Evolutionary conservation across 2,113 vertebrate species (phyloP), one percentile per base, ranked within the genome.

Genomic region (Cyprinus carpio): DNA sequence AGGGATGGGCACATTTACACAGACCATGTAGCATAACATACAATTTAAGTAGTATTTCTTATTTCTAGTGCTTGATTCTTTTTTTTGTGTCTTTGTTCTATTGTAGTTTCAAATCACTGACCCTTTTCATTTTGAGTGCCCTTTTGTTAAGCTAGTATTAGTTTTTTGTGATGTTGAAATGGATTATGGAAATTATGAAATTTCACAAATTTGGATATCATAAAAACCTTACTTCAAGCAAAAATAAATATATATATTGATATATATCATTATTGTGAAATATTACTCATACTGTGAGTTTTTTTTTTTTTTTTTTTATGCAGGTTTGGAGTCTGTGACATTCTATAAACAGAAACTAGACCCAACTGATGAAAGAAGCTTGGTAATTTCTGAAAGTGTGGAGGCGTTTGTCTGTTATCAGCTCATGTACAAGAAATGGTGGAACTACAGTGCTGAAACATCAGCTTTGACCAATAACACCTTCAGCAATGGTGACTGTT

Each of bases 341-440:
- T 75, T 77, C 56, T 89, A 96, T 69, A 92, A 89, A 87, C 80
- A 84, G 49, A 93, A 89, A 25, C 90, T 96, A 83, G 85, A 91
- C 72, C 86, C 69, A 62, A 40, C 40, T 10, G 85, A 93, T 11
- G 90, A 90, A 64, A 82, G 91, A 4, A 91, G 91, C 71, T 85
- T 75, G 58, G 92, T 92, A 0, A 95, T 96, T 5, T 92, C 91
- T 75, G 87, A 65, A 85, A 97, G 96, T 64, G 91, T 99, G 83
- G 94, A 96, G 90, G 96, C 95, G 31, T 96, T 97, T 25, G 87
- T 96, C 80, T 90, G 88, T 40, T 98, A 98, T 4, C 91, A 95
- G 15, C 90, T 84, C 10, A 88, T 99, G 13, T 99, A 99, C 69
- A 89, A 95, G 6, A 71, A 92, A 72, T 99, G 98, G 98, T 99